These are phyloP conservation scores for Criorhina ranunculi DNA, from an alignment of 2,888 invertebrate species.

Conservation along the genomic window DNA sequence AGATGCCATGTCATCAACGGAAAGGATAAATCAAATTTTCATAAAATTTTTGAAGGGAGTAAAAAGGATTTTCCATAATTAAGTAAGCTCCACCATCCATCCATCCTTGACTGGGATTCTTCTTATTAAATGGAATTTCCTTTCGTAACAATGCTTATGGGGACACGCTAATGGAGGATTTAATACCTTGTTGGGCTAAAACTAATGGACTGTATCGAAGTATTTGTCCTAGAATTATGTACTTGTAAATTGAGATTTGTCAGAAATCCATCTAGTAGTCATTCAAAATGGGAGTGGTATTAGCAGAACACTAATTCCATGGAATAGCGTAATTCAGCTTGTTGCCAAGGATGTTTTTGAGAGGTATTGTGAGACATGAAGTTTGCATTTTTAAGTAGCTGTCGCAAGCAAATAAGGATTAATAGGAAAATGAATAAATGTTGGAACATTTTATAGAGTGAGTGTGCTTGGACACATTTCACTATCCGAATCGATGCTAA, in stretches of 20 bases:
- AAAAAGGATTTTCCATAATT: slow-evolving; percentile 76
- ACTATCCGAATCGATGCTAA: too few species aligned
- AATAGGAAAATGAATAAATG: not conserved
- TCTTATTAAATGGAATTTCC: slow-evolving; percentile 38
- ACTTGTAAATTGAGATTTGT: slow-evolving; percentile 62
- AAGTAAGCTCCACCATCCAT: slow-evolving; percentile 55
- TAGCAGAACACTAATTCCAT: not conserved
- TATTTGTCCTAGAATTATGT: slow-evolving; percentile 68
- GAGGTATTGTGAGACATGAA: too few species aligned
- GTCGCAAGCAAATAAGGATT: not conserved
- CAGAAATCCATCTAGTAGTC: slow-evolving; percentile 32
- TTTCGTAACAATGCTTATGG: slow-evolving; percentile 13
- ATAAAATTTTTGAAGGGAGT: slow-evolving; percentile 80
- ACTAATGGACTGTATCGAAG: slow-evolving; percentile 69
- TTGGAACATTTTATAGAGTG: too few species aligned
- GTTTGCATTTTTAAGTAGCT: not conserved
- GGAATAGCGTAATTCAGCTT: slow-evolving; percentile 1
- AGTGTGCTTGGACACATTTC: too few species aligned
- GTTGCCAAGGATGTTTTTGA: not conserved
- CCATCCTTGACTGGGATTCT: slow-evolving; percentile 49
- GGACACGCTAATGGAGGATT: slow-evolving; percentile 66
- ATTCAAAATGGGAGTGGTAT: slow-evolving; percentile 4
- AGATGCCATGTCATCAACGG: slow-evolving; percentile 77
- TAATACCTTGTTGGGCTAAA: slow-evolving; percentile 53
- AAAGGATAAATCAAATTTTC: slow-evolving; percentile 85